phyloP scores from a whole-genome alignment of 1,140 invertebrate genomes.

The Bombus huntii region DNA sequence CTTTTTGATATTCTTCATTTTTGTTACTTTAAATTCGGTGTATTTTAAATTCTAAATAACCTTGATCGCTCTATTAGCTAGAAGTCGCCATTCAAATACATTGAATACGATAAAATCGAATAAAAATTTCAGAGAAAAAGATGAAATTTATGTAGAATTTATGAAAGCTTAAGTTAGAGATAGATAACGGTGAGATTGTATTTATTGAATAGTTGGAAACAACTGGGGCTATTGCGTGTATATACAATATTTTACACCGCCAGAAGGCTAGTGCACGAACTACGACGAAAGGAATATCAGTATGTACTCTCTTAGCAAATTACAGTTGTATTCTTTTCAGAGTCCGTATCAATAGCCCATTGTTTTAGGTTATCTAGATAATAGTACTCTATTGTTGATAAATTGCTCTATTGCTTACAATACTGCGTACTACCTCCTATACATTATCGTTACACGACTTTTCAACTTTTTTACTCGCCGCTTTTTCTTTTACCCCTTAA shows the following conservation, averaged over 20 bases:
- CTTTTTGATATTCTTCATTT: not conserved
- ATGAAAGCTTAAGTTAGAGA: not conserved
- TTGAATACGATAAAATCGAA: no score
- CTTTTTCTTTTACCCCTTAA: no score
- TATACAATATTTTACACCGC: not conserved
- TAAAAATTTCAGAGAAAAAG: not conserved
- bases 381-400: slow-evolving; percentile 36
- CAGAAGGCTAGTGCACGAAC: not conserved
- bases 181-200: not conserved
- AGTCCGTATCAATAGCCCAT: slow-evolving; percentile 16
- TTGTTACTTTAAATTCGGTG: not conserved
- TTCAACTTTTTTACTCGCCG: not conserved
- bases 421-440: not conserved
- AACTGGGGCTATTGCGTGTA: not conserved
- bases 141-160: not conserved
- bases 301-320: slow-evolving; percentile 27
- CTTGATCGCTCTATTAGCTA: no score
- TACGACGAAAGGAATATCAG: slow-evolving; percentile 13
- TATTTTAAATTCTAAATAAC: not conserved
- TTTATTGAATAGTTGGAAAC: not conserved
- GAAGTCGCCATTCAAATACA: no score
- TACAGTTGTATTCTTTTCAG: slow-evolving; percentile 13
- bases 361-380: slow-evolving; percentile 28
- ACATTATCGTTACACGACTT: slow-evolving; percentile 4
- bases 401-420: slow-evolving; percentile 40